Base-by-base conservation (phyloP, 1,140 invertebrate species). In the Adoxophyes honmai region DNA sequence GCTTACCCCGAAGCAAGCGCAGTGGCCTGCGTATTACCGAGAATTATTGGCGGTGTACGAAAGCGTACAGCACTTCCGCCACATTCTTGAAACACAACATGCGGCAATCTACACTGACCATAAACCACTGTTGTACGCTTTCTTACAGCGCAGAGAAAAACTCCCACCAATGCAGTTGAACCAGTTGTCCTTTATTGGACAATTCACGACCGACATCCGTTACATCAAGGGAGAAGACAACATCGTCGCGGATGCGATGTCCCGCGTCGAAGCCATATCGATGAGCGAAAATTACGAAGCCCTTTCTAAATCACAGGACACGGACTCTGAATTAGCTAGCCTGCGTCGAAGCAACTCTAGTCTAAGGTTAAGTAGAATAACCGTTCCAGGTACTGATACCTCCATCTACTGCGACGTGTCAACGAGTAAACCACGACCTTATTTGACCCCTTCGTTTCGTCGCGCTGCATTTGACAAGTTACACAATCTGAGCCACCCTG, bases 201-300 rank as follows among this genome's bases (percentile, higher is more conserved):
- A 88, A 64, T 86, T 78, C 58, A 73, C 75, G 0, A 81, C 73
- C 0, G 60, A 81, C 28, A 78, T 89, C 37, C 15, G 58, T 6
- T 68, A 86, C 55, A 62, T 89, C 10, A 16, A 59, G 1, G 84
- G 79, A 4, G 10, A 21, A 1, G 33, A 60, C 13, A 84, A 87
- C 42, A 34, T 56, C 0, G 62, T 67, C 0, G 72, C 76, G 0
- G 74, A 76, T 44, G 53, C 67, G 0, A 34, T 77, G 0, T 77
- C 67, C 1, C 54, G 74, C 13, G 51, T 74, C 21, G 21, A 28
- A 6, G 21, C 21, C 6, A 28, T 28, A 28, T 3, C 21, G 2
- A 6, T 28, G 2, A 6, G 6, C 6, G 21, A 28, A 28, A 28
- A 28, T 28, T 28, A 28, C 6, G 21, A 28, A 6, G 21, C 21